phyloP scores from a whole-genome alignment of 2,888 invertebrate genomes.

The Eremobia ochroleuca region DNA sequence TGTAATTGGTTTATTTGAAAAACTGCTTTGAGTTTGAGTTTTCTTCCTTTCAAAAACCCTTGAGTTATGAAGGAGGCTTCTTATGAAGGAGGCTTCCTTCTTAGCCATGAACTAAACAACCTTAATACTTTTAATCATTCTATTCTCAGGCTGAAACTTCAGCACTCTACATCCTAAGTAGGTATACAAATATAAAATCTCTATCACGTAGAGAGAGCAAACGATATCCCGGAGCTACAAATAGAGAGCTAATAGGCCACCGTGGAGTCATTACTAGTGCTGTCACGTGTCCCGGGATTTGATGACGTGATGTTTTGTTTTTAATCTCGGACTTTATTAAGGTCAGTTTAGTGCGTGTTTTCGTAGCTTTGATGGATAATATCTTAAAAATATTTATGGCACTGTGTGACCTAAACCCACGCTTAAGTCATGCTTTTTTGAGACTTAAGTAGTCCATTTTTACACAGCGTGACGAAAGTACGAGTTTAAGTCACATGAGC shows the following conservation, averaged over 20 bases:
- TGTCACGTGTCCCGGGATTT: constrained; percentile 36
- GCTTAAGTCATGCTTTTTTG: too few relatives aligned
- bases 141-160: not conserved
- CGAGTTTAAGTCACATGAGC: too few relatives aligned
- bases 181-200: constrained; percentile 44
- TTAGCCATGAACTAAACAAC: not conserved
- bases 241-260: constrained; percentile 60
- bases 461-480: too few relatives aligned
- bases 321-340: not conserved
- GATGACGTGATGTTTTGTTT: not conserved
- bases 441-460: too few relatives aligned
- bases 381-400: not conserved
- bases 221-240: constrained; percentile 42
- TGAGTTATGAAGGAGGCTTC: not conserved
- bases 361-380: not conserved
- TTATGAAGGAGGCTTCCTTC: not conserved
- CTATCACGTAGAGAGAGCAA: constrained; percentile 40
- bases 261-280: constrained; percentile 56
- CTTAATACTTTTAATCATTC: not conserved
- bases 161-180: constrained; percentile 7
- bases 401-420: too few relatives aligned
- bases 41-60: not conserved
- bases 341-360: not conserved
- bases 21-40: too few relatives aligned
- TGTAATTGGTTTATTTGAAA: too few relatives aligned